phyloP scores from a whole-genome alignment of 2,797 vertebrate species.

The Lepidocolaptes lacrymiger region DNA sequence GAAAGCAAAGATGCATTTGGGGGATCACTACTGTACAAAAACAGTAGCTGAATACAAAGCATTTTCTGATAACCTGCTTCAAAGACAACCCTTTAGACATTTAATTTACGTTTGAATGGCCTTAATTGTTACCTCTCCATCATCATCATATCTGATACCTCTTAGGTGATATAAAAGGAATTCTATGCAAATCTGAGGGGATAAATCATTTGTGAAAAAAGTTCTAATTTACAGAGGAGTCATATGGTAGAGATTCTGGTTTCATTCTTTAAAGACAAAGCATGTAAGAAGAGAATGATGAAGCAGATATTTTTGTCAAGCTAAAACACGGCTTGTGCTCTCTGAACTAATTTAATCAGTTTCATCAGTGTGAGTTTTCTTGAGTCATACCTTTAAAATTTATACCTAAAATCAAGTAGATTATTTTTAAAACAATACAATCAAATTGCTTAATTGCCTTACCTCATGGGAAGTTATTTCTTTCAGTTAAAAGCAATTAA shows the following conservation, averaged over 20 bases:
- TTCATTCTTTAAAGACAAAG: constrained; percentile 9
- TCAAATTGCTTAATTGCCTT: constrained; percentile 76
- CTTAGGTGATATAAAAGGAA: constrained; percentile 33
- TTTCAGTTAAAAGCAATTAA: constrained; percentile 38
- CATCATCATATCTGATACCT: constrained; percentile 16
- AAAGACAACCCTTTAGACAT: constrained; percentile 33
- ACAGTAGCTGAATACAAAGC: constrained; percentile 52
- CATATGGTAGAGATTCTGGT: constrained; percentile 21
- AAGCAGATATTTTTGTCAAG: constrained; percentile 37
- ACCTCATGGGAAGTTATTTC: constrained; percentile 66
- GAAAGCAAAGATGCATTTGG: constrained; percentile 54
- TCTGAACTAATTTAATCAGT: constrained; percentile 37
- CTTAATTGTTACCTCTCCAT: constrained; percentile 70
- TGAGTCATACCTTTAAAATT: constrained; percentile 31
- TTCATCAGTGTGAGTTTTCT: constrained; percentile 8
- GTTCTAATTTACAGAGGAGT: constrained; percentile 32
- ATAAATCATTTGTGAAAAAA: not conserved
- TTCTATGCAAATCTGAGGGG: not conserved
- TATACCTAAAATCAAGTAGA: constrained; percentile 59
- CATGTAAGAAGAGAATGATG: constrained; percentile 35
- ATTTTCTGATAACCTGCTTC: constrained; percentile 50
- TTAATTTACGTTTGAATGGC: constrained; percentile 55
- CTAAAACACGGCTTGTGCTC: constrained; percentile 18
- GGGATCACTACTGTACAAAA: constrained; percentile 68
- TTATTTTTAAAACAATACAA: constrained; percentile 74